phyloP scores from a whole-genome alignment of 2,113 vertebrate species.

The Panthera uncia region DNA sequence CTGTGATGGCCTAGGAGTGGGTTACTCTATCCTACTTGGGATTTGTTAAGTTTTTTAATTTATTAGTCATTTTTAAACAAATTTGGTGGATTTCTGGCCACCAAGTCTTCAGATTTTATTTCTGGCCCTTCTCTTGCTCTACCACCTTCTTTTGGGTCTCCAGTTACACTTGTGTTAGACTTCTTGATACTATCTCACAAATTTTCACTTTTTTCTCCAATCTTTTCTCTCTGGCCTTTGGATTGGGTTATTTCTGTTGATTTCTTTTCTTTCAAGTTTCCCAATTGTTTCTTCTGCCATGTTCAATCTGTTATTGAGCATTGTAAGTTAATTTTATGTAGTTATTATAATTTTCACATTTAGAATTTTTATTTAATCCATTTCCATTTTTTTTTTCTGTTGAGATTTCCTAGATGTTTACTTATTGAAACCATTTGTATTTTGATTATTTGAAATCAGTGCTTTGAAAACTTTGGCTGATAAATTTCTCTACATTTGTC shows the following conservation, averaged over 20 bases:
- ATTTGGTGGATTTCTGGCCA: not conserved
- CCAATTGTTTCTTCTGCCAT: not conserved
- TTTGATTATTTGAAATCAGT: not conserved
- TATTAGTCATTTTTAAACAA: not conserved
- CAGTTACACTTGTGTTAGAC: not conserved
- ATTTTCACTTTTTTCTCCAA: not conserved
- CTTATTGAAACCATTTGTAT: not conserved
- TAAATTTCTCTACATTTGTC: not conserved
- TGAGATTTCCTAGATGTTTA: not conserved
- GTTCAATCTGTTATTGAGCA: no score
- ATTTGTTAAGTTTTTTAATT: not conserved
- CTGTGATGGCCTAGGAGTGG: not conserved
- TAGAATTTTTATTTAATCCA: not conserved
- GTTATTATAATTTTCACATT: not conserved
- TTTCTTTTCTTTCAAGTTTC: not conserved
- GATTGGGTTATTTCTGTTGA: not conserved
- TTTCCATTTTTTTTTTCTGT: not conserved
- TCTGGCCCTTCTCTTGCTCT: not conserved
- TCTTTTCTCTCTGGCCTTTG: not conserved
- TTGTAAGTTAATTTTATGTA: not conserved
- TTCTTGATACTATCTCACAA: not conserved
- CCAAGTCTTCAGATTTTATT: not conserved
- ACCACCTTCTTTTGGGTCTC: not conserved
- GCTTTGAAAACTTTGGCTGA: not conserved
- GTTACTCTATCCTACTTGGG: not conserved